A percentile compares a stretch with the other conserved stretches of the same genome.
phyloP scores from a whole-genome alignment of 2,888 invertebrate species.

The Danaus chrysippus region DNA sequence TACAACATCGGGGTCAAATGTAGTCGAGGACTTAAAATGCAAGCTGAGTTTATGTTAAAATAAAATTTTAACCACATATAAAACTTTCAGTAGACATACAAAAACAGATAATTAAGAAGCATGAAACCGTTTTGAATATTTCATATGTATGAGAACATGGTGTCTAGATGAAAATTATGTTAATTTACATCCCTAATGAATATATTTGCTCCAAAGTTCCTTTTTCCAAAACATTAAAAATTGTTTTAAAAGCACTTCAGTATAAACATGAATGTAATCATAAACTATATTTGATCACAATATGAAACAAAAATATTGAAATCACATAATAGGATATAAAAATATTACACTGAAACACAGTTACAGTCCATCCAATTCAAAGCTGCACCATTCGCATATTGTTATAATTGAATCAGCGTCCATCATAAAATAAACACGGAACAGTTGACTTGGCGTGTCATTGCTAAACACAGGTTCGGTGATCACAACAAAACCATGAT shows the following conservation, averaged over 20 bases:
- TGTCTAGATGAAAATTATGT: constrained; percentile 68
- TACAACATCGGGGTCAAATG: constrained; percentile 22
- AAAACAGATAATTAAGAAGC: constrained; percentile 75
- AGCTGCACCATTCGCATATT: constrained; percentile 9
- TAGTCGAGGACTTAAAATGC: constrained; percentile 32
- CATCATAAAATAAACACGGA: constrained; percentile 27
- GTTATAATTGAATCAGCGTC: constrained; percentile 29
- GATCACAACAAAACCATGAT: constrained; percentile 57
- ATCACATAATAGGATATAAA: no score
- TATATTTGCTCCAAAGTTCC: constrained; percentile 44
- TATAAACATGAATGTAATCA: neutral
- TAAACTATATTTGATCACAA: neutral
- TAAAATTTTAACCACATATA: constrained; percentile 44
- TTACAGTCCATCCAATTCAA: constrained; percentile 15
- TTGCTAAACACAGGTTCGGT: constrained; percentile 39
- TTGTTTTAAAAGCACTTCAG: neutral
- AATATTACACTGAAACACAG: no score
- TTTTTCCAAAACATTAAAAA: constrained; percentile 21
- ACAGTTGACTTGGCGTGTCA: constrained; percentile 39
- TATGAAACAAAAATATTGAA: no score
- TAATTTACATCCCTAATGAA: constrained; percentile 71
- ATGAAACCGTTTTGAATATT: constrained; percentile 77
- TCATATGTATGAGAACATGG: constrained; percentile 75
- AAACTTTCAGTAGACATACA: constrained; percentile 63
- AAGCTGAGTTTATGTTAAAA: constrained; percentile 33